phyloP scores from a whole-genome alignment of 2,797 vertebrate genomes.

The Graptemys geographica region DNA sequence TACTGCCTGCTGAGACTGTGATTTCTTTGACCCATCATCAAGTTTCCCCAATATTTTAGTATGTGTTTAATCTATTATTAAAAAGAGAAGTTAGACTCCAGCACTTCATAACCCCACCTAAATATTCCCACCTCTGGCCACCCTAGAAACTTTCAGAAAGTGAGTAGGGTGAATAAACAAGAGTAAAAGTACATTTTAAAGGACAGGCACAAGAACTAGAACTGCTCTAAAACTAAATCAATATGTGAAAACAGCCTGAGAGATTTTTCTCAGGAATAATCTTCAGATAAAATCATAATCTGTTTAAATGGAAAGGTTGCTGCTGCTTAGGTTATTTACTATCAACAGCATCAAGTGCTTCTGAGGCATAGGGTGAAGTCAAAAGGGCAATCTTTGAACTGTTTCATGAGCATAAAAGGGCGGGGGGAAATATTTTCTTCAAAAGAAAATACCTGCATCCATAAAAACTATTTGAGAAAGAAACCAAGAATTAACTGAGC shows the following conservation, averaged over 20 bases:
- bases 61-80: constrained; percentile 1
- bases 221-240: neutral
- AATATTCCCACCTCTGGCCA: neutral
- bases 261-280: neutral
- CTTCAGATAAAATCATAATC: neutral
- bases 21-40: neutral
- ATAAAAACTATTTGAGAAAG: constrained; percentile 37
- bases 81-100: neutral
- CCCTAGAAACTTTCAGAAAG: neutral
- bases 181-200: neutral
- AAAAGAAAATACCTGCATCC: constrained; percentile 34
- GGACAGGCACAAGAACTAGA: neutral
- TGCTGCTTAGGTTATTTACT: neutral
- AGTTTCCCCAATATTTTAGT: neutral
- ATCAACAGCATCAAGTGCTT: neutral
- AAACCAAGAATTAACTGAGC: neutral
- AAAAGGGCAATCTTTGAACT: constrained; percentile 26
- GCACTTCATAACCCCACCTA: neutral
- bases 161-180: neutral
- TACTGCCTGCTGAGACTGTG: constrained; percentile 11
- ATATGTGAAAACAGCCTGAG: accelerated
- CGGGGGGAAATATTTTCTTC: neutral
- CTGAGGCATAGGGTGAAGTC: neutral
- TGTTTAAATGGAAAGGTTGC: constrained; percentile 14
- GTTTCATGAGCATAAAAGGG: constrained; percentile 5